Conservation (phyloP, 2,797 vertebrate species). For the Onychomys arenicola region DNA sequence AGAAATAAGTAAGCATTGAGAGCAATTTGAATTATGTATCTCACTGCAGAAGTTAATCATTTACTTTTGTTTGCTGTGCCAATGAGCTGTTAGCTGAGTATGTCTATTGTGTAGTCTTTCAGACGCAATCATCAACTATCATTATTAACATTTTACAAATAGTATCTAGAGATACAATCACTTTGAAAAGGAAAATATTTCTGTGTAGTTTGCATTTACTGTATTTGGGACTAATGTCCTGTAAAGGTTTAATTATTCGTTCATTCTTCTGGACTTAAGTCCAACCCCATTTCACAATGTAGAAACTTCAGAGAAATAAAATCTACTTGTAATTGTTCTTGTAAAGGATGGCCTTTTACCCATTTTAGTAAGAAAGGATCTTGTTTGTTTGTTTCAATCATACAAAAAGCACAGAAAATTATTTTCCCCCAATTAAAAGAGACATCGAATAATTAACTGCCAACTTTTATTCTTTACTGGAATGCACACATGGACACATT, state of each 20-base stretch:
- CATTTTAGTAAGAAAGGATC: slow-evolving; percentile 60
- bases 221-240: slow-evolving; percentile 61
- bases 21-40: neutral
- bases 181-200: slow-evolving; percentile 22
- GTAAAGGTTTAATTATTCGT: slow-evolving; percentile 61
- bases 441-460: slow-evolving; percentile 66
- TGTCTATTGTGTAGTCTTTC: slow-evolving; percentile 19
- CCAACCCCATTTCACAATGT: slow-evolving; percentile 57
- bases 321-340: slow-evolving; percentile 66
- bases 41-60: neutral
- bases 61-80: slow-evolving; percentile 31
- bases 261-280: slow-evolving; percentile 13
- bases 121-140: slow-evolving; percentile 21
- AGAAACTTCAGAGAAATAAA: slow-evolving; percentile 78
- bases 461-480: slow-evolving; percentile 38
- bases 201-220: slow-evolving; percentile 63
- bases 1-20: neutral
- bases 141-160: slow-evolving; percentile 37
- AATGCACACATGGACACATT: slow-evolving; percentile 59
- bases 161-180: neutral
- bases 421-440: neutral
- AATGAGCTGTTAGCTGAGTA: slow-evolving; percentile 17
- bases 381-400: slow-evolving; percentile 61
- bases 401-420: slow-evolving; percentile 68
- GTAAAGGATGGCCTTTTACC: slow-evolving; percentile 43